Evolutionary conservation across 1,140 invertebrate species (phyloP).

Genomic region (Pollicipes pollicipes): DNA sequence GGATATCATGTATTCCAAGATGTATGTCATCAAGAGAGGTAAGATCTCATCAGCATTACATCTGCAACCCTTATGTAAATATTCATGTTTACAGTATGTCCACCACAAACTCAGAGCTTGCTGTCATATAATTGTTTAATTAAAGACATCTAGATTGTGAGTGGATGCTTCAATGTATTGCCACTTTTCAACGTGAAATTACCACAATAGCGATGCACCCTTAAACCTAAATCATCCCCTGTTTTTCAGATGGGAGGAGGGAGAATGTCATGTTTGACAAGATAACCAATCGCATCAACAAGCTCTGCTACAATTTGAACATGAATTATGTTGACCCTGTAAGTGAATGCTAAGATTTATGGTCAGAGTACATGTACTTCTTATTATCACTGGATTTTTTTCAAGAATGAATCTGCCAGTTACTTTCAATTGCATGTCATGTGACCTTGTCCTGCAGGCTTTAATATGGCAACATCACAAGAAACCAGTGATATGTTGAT

Average conservation of each 20-base stretch:
- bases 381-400: background rate
- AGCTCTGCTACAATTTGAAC: constrained; percentile 87
- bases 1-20: constrained; percentile 20
- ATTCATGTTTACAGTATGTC: no score
- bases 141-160: no score
- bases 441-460: no score
- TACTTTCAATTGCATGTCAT: no score
- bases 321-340: constrained; percentile 93
- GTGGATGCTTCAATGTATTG: no score
- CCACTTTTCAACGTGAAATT: no score
- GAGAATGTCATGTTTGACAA: constrained; percentile 94
- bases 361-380: background rate
- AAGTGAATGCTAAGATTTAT: constrained; percentile 31
- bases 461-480: background rate
- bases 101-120: no score
- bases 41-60: constrained; percentile 4
- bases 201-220: no score
- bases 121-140: no score
- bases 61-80: background rate
- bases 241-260: constrained; percentile 50
- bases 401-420: background rate
- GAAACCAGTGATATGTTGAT: background rate
- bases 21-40: constrained; percentile 30
- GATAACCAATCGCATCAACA: constrained; percentile 87
- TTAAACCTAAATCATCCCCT: constrained; percentile 5